Evolutionary conservation across 2,888 invertebrate species (phyloP).

Genomic region (Philhelius pedissequus): DNA sequence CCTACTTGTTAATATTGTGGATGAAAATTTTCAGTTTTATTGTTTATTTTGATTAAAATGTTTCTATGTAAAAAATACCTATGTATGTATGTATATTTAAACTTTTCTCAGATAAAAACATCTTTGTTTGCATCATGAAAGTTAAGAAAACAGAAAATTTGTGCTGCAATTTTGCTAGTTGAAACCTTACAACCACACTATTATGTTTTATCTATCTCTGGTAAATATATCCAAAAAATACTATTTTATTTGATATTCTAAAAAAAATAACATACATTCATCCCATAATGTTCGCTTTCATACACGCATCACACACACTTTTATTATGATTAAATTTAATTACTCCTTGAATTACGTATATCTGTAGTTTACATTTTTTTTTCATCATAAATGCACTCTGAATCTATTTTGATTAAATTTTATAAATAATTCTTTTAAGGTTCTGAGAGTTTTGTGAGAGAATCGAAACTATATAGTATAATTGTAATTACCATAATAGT

Average conservation of each 20-base stretch:
- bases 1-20: neutral
- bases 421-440: slow-evolving; percentile 43
- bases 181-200: slow-evolving; percentile 52
- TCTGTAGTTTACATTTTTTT: slow-evolving; percentile 43
- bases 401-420: slow-evolving; percentile 23
- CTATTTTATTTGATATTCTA: slow-evolving; percentile 45
- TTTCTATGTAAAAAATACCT: too few relatives aligned
- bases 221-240: slow-evolving; percentile 62
- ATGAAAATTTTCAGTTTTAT: neutral
- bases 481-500: neutral
- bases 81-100: neutral
- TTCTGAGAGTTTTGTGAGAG: neutral
- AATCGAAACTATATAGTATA: neutral
- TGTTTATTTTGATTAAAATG: neutral
- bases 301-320: neutral
- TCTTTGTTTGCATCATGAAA: neutral
- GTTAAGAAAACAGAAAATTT: slow-evolving; percentile 22
- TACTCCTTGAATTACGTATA: slow-evolving; percentile 64
- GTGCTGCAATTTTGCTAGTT: slow-evolving; percentile 39
- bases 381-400: slow-evolving; percentile 39
- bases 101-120: neutral
- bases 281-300: neutral
- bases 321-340: slow-evolving; percentile 23
- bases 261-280: slow-evolving; percentile 25
- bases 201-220: slow-evolving; percentile 26